phyloP scores from a whole-genome alignment of 2,888 invertebrate species.

The Drosophila incognita region DNA sequence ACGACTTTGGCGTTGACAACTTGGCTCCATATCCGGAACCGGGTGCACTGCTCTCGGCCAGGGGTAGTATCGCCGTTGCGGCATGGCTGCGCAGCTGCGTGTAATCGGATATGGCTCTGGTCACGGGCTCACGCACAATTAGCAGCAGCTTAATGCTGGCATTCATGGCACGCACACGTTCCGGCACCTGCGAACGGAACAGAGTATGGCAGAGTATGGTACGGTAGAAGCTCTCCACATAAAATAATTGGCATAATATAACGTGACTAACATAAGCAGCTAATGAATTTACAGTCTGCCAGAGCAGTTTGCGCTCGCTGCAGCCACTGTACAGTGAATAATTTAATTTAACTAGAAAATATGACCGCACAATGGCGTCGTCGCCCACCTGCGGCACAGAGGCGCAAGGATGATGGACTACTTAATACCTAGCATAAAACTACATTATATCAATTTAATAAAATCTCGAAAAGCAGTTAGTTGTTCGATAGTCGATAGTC shows the following conservation, averaged over 20 bases:
- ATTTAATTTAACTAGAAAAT: slow-evolving; percentile 79
- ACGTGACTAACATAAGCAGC: slow-evolving; percentile 38
- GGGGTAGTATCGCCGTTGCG: slow-evolving; percentile 89
- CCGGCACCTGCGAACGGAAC: slow-evolving; percentile 89
- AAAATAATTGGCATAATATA: slow-evolving; percentile 39
- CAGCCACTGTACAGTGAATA: slow-evolving; percentile 70
- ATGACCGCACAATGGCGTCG: slow-evolving; percentile 54
- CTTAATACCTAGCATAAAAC: slow-evolving; percentile 8
- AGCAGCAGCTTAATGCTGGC: slow-evolving; percentile 95
- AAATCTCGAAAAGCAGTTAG: neutral
- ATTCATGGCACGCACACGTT: slow-evolving; percentile 97
- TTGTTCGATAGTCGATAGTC: neutral
- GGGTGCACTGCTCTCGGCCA: slow-evolving; percentile 71
- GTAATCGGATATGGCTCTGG: slow-evolving; percentile 98
- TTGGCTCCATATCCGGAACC: slow-evolving; percentile 51
- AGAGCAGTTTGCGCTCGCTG: slow-evolving; percentile 28
- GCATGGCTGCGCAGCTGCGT: slow-evolving; percentile 95
- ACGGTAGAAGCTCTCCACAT: neutral
- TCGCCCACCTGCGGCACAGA: slow-evolving; percentile 38
- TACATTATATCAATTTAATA: neutral
- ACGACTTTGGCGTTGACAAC: slow-evolving; percentile 67
- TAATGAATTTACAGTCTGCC: slow-evolving; percentile 58
- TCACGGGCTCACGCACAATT: slow-evolving; percentile 98
- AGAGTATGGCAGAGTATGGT: neutral
- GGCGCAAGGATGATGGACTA: neutral